Conservation (phyloP, 2,113 vertebrate genomes). For the Rynchops niger region DNA sequence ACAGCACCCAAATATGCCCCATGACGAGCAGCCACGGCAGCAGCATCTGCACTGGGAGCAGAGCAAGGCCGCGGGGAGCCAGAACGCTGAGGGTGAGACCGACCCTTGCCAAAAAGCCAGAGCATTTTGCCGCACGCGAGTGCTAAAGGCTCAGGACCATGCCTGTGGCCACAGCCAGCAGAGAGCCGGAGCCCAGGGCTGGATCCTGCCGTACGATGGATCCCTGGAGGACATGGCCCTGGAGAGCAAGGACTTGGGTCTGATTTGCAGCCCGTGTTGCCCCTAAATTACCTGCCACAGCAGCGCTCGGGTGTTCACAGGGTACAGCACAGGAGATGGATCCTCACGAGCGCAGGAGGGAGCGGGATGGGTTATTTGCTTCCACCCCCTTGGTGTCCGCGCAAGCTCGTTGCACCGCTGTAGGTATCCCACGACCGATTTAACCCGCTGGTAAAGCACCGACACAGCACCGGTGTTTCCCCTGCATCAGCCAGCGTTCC, state of each 20-base stretch:
- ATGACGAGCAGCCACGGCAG: accelerated
- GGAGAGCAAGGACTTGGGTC: neutral
- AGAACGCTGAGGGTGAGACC: accelerated
- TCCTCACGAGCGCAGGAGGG: neutral
- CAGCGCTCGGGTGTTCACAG: accelerated
- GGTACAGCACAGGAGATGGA: neutral
- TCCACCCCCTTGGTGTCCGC: neutral
- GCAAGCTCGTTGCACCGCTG: neutral
- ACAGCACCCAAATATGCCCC: neutral
- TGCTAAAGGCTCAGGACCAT: neutral
- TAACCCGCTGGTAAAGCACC: neutral
- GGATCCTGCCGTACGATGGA: accelerated
- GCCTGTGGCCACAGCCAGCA: accelerated
- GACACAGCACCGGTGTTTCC: neutral
- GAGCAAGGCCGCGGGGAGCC: accelerated
- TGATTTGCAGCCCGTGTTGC: neutral
- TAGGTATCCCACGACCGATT: neutral
- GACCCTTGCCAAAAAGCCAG: neutral
- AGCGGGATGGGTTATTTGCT: neutral
- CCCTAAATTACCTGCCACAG: neutral
- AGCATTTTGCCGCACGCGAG: accelerated
- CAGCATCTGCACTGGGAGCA: accelerated
- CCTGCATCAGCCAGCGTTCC: neutral
- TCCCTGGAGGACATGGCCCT: accelerated
- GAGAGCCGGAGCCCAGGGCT: neutral